These are phyloP conservation scores for Drosophila maculinotata DNA, from an alignment of 2,888 invertebrate species.

Conservation along the genomic window DNA sequence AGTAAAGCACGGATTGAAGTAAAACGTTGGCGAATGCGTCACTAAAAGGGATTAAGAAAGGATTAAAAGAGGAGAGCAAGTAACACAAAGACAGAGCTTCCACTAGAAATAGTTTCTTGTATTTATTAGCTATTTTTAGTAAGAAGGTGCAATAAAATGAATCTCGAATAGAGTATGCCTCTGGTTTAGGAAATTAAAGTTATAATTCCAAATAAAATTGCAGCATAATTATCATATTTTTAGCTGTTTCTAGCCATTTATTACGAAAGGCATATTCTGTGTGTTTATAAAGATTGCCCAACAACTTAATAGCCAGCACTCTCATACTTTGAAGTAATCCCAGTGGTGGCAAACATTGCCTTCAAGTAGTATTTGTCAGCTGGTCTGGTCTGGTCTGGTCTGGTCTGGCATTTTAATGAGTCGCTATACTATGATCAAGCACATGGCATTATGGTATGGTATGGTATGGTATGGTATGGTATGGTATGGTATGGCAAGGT, in stretches of 20 bases:
- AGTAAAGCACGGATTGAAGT: neutral
- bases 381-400: conserved; percentile 28
- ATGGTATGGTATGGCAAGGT: conserved; percentile 18
- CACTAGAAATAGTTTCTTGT: too few relatives aligned
- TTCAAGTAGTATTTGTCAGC: conserved; percentile 46
- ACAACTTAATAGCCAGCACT: neutral
- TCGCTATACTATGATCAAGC: conserved; percentile 35
- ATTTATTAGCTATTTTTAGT: too few relatives aligned
- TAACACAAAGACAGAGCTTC: too few relatives aligned
- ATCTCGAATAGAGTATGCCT: too few relatives aligned
- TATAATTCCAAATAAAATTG: neutral
- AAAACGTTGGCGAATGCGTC: neutral
- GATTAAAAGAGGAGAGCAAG: too few relatives aligned
- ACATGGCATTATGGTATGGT: conserved; percentile 34
- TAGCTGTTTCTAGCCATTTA: neutral
- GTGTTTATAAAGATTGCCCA: neutral
- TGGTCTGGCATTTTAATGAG: conserved; percentile 56
- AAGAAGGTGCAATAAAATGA: too few relatives aligned
- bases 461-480: conserved; percentile 43
- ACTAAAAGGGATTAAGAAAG: too few relatives aligned
- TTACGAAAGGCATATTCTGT: neutral
- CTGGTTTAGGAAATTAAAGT: too few relatives aligned
- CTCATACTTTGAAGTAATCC: neutral
- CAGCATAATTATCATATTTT: neutral
- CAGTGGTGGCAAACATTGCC: conserved; percentile 18